Evolutionary conservation across 2,113 vertebrate species (phyloP).

Genomic region (Picathartes gymnocephalus): DNA sequence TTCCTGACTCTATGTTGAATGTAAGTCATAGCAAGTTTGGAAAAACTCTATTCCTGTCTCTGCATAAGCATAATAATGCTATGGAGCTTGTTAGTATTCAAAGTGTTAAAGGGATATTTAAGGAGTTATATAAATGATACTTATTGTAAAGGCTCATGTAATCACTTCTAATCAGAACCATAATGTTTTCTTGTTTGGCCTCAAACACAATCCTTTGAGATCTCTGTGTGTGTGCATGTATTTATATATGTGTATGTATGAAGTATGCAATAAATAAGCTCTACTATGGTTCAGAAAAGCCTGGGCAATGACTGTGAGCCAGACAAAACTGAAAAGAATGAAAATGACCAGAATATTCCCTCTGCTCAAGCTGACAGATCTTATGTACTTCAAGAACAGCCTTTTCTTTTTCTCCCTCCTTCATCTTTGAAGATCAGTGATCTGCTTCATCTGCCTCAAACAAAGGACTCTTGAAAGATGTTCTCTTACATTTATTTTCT

Average conservation of each 20-base stretch:
- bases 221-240: rapidly evolving
- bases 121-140: neutral
- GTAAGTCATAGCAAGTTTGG: neutral
- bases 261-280: neutral
- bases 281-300: neutral
- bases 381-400: neutral
- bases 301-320: neutral
- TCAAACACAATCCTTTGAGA: neutral
- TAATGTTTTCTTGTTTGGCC: neutral
- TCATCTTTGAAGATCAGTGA: neutral
- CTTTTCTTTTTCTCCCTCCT: neutral
- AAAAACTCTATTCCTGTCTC: neutral
- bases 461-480: neutral
- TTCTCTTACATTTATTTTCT: conserved; percentile 3
- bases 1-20: neutral
- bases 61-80: neutral
- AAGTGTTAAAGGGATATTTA: neutral
- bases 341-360: neutral
- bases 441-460: neutral
- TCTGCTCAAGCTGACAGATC: neutral
- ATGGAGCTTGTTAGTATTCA: neutral
- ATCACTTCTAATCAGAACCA: neutral
- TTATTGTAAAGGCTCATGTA: neutral
- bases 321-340: neutral
- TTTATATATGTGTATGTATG: too few species aligned